Conservation (phyloP, 30 jellyfish, hydroid and myxozoan genomes). For the Chrysaora quinquecirrha region DNA sequence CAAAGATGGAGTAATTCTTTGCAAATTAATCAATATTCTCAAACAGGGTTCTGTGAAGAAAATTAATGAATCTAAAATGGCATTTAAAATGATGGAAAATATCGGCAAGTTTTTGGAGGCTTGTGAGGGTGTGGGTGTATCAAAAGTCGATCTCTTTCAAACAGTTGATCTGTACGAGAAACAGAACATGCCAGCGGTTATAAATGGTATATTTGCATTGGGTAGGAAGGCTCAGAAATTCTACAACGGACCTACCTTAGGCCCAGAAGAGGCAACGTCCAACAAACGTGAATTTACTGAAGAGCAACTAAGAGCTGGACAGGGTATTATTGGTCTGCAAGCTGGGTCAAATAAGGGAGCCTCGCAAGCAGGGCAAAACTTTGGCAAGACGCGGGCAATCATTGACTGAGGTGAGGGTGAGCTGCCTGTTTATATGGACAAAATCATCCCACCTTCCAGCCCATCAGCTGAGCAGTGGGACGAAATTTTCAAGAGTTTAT, state of each 20-base stretch:
- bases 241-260: constrained; percentile 21
- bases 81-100: constrained; percentile 95
- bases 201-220: constrained; percentile 86
- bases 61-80: constrained; percentile 67
- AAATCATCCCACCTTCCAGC: too few species aligned
- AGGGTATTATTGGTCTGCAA: constrained; percentile 73
- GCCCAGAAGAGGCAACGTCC: constrained; percentile 64
- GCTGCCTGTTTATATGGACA: too few species aligned
- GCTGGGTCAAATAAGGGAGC: constrained; percentile 93
- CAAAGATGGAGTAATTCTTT: constrained; percentile 78
- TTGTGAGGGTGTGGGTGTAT: constrained; percentile 64
- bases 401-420: not conserved
- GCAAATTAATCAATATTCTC: constrained; percentile 75
- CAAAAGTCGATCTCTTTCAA: constrained; percentile 76
- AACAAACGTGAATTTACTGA: constrained; percentile 80
- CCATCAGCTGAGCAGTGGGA: too few species aligned
- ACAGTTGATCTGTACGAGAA: constrained; percentile 88
- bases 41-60: constrained; percentile 80
- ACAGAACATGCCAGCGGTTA: constrained; percentile 96
- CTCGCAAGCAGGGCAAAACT: constrained; percentile 57
- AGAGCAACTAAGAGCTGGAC: constrained; percentile 84
- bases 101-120: constrained; percentile 80
- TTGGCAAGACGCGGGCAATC: constrained; percentile 65
- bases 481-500: too few species aligned
- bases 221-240: constrained; percentile 85